These are phyloP conservation scores for Rhea americana DNA, from an alignment of 2,113 vertebrate species.

Conservation along the genomic window DNA sequence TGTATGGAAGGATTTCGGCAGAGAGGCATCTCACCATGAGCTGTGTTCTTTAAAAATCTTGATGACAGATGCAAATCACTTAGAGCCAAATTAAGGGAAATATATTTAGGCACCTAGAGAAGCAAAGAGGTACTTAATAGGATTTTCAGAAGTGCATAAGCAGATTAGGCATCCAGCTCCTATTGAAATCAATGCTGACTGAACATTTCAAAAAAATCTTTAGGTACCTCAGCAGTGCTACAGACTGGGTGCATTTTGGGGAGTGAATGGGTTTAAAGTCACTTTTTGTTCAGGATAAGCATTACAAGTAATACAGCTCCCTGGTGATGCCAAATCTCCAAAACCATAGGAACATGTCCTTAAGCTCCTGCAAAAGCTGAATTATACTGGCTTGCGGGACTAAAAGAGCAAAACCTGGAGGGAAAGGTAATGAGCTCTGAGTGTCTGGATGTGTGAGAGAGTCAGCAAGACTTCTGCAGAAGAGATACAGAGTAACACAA, in stretches of 20 bases:
- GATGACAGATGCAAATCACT: slow-evolving; percentile 52
- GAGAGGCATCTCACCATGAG: background rate
- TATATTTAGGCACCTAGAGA: slow-evolving; percentile 68
- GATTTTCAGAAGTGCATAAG: slow-evolving; percentile 63
- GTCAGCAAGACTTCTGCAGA: background rate
- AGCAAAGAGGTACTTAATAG: slow-evolving; percentile 66
- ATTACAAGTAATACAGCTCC: background rate
- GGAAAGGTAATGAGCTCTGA: background rate
- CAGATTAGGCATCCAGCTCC: slow-evolving; percentile 50
- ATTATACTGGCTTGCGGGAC: background rate
- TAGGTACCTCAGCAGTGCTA: background rate
- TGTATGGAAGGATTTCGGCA: slow-evolving; percentile 24
- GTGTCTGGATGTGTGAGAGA: background rate
- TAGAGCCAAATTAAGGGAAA: slow-evolving; percentile 49
- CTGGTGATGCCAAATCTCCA: background rate
- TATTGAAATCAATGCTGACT: slow-evolving; percentile 33
- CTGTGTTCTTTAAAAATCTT: background rate
- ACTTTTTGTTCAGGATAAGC: background rate
- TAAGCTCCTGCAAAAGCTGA: background rate
- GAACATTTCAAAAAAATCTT: background rate
- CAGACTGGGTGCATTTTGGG: background rate
- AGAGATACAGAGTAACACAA: background rate
- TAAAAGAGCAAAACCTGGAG: background rate
- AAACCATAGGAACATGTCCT: background rate
- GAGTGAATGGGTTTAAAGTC: background rate